phyloP scores from a whole-genome alignment of 2,888 invertebrate genomes.

The Atethmia centrago region DNA sequence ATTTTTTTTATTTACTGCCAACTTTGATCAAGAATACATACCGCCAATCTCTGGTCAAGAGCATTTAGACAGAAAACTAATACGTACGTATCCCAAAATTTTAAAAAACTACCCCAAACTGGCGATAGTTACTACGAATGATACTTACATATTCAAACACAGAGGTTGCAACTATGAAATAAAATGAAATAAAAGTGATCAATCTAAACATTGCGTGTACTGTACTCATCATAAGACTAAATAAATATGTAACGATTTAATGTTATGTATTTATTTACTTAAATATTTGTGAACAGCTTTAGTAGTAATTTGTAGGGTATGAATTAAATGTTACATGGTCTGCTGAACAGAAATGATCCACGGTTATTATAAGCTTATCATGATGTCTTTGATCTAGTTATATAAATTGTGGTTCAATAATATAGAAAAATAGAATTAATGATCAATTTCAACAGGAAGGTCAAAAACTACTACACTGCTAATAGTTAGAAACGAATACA shows the following conservation, averaged over 20 bases:
- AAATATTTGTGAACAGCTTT: not conserved
- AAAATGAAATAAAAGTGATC: slow-evolving; percentile 13
- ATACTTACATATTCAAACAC: slow-evolving; percentile 26
- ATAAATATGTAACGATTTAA: slow-evolving; percentile 7
- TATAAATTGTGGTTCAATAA: not conserved
- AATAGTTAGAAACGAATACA: not conserved
- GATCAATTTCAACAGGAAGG: not conserved
- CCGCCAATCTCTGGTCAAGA: no score
- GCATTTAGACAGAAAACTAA: no score
- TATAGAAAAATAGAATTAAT: not conserved
- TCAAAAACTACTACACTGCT: not conserved
- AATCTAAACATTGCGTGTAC: slow-evolving; percentile 14
- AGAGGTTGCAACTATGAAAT: slow-evolving; percentile 1
- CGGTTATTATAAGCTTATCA: not conserved
- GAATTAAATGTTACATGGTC: slow-evolving; percentile 25
- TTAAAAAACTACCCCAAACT: no score
- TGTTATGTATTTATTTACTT: slow-evolving; percentile 3
- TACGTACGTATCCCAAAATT: no score
- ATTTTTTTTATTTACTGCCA: no score
- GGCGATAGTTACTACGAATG: no score
- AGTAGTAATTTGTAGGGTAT: not conserved
- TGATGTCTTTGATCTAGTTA: not conserved
- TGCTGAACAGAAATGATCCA: slow-evolving; percentile 12
- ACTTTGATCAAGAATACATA: no score
- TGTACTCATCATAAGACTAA: slow-evolving; percentile 2